A percentile compares a stretch with the other conserved stretches of the same genome.
phyloP scores from a whole-genome alignment of 2,888 invertebrate genomes.

The Orthosia gothica region DNA sequence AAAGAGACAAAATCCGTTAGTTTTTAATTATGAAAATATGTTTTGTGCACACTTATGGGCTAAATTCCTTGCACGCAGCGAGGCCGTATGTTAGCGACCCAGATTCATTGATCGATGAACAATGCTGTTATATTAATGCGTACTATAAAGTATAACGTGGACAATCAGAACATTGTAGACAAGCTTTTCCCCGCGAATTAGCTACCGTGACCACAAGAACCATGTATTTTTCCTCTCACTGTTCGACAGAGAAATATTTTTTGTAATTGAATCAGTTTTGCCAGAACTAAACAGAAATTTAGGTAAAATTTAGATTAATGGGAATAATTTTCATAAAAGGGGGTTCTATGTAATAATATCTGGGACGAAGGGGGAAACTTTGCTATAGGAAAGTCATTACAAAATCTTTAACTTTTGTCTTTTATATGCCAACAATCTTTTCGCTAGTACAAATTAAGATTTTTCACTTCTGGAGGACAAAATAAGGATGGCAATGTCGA shows the following conservation, averaged over 20 bases:
- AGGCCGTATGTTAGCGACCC: slow-evolving; percentile 53
- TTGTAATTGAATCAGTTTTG: background rate
- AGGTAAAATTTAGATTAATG: background rate
- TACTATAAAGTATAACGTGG: slow-evolving; percentile 30
- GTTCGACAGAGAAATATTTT: background rate
- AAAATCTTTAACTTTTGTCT: background rate
- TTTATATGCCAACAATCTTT: background rate
- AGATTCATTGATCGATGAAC: slow-evolving; percentile 66
- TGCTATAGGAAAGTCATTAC: background rate
- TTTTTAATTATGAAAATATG: slow-evolving; percentile 27
- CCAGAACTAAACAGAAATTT: too few species aligned
- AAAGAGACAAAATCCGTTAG: slow-evolving; percentile 61
- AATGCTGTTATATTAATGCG: slow-evolving; percentile 53
- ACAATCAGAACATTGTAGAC: background rate
- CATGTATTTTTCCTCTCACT: background rate
- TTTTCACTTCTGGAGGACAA: background rate
- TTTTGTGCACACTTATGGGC: slow-evolving; percentile 36
- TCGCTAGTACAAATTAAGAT: background rate
- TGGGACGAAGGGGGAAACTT: background rate
- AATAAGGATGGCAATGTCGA: slow-evolving; percentile 4
- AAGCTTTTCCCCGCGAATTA: background rate
- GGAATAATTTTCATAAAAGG: background rate
- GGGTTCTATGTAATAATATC: too few species aligned
- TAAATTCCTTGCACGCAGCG: slow-evolving; percentile 59
- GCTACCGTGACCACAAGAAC: background rate